Base-by-base conservation (phyloP, 2,888 invertebrate genomes). In the Xiphydria camelus region DNA sequence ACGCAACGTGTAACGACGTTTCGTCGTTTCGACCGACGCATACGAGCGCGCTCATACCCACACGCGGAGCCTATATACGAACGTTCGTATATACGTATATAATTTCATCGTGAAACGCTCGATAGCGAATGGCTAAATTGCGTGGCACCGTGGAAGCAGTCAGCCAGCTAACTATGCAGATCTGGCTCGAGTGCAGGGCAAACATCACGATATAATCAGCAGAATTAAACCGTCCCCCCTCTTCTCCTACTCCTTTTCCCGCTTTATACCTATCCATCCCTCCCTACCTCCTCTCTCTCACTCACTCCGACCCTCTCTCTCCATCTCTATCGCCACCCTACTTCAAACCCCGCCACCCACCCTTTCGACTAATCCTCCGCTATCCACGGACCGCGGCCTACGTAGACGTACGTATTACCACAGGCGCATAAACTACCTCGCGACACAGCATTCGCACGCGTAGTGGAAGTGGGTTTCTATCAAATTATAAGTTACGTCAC, bases 401-500 rank as follows among this genome's bases (percentile, higher is more conserved):
- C n/a, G n/a, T n/a, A n/a, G n/a, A n/a, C n/a, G n/a, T n/a, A n/a
- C n/a, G n/a, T n/a, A n/a, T n/a, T n/a, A n/a, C n/a, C n/a, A n/a
- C n/a, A n/a, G n/a, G n/a, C n/a, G n/a, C n/a, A n/a, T n/a, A n/a
- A n/a, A n/a, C n/a, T n/a, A n/a, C n/a, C n/a, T n/a, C n/a, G n/a
- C n/a, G n/a, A n/a, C n/a, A n/a, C n/a, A n/a, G n/a, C n/a, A n/a
- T n/a, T n/a, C n/a, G n/a, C n/a, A n/a, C n/a, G n/a, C n/a, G n/a
- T n/a, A n/a, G n/a, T 29, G 29, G 57, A 53, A 55, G 50, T 54
- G 60, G 57, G 51, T 54, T 61, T 67, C 66, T 63, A 67, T 67
- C 61, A 61, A 67, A 67, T 67, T 67, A 67, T 67, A 67, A 67
- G 67, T 67, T 66, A n/a, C n/a, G 66, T 67, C 64, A 64, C 67